Percentiles rank a stretch among this genome's conserved stretches.
phyloP scores from a whole-genome alignment of 2,888 invertebrate genomes.

The Tenthredo livida region DNA sequence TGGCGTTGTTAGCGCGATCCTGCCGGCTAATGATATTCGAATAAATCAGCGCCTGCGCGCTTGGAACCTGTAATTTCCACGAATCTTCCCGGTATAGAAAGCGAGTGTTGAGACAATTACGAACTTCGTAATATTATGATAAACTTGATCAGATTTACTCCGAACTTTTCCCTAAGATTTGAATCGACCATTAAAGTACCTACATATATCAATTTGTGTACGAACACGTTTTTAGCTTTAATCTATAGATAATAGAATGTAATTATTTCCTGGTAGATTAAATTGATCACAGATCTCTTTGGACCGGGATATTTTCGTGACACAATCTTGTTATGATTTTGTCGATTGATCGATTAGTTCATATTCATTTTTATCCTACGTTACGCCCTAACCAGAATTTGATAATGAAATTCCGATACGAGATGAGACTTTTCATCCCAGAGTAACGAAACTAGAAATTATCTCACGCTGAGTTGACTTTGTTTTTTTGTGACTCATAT shows the following conservation, averaged over 20 bases:
- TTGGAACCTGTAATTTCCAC: too few relatives aligned
- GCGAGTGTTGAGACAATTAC: neutral
- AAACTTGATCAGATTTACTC: neutral
- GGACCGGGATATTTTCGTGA: neutral
- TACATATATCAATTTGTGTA: neutral
- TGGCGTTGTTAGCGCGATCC: too few relatives aligned
- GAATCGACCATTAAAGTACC: neutral
- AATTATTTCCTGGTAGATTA: neutral
- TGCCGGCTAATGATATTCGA: too few relatives aligned
- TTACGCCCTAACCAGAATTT: neutral
- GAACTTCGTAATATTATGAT: neutral
- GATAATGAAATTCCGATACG: neutral
- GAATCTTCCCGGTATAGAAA: too few relatives aligned
- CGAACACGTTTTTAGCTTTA: neutral
- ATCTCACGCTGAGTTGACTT: constrained; percentile 23
- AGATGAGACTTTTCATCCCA: neutral
- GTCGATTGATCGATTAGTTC: neutral
- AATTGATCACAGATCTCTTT: neutral
- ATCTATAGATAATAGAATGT: neutral
- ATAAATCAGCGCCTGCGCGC: too few relatives aligned
- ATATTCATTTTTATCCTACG: neutral
- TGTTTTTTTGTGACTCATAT: neutral
- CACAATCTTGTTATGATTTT: too few relatives aligned
- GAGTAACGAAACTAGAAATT: neutral
- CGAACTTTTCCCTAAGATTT: neutral